These are phyloP conservation scores for Dipodomys spectabilis DNA, from an alignment of 2,113 vertebrate species.

Conservation along the genomic window DNA sequence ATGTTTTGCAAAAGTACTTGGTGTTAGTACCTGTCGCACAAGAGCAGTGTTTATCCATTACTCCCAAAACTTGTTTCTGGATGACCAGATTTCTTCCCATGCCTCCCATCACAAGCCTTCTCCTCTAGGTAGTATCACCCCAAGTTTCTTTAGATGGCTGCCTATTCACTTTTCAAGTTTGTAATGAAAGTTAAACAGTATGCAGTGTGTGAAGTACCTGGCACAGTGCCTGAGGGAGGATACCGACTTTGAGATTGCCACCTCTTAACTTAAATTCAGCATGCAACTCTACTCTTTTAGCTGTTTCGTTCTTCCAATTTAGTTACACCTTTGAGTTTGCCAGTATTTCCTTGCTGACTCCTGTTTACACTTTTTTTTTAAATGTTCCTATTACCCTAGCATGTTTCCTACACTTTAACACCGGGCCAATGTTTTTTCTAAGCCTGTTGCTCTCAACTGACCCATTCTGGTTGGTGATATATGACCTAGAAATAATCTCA, in stretches of 20 bases:
- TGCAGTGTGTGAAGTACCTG: conserved; percentile 10
- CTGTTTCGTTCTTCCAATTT: not conserved
- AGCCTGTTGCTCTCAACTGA: not conserved
- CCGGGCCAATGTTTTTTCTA: not conserved
- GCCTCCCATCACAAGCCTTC: not conserved
- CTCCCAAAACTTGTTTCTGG: conserved; percentile 31
- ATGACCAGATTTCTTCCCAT: not conserved
- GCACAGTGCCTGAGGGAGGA: not conserved
- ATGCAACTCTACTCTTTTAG: not conserved
- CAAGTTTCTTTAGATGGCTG: not conserved
- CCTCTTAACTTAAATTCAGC: conserved; percentile 15
- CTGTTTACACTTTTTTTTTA: not conserved
- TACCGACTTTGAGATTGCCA: not conserved
- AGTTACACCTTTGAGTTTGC: not conserved
- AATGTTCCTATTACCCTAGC: not conserved
- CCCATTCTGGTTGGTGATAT: not conserved
- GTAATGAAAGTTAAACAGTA: conserved; percentile 15
- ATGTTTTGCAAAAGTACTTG: not conserved
- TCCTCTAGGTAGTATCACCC: not conserved
- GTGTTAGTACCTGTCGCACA: not conserved
- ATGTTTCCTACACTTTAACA: not conserved
- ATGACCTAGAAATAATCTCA: not conserved
- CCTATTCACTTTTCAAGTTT: conserved; percentile 1
- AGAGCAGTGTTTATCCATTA: not conserved
- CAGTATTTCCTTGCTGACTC: not conserved